These are phyloP conservation scores for Drosophila santomea DNA, from an alignment of 1,140 invertebrate genomes.

Conservation along the genomic window DNA sequence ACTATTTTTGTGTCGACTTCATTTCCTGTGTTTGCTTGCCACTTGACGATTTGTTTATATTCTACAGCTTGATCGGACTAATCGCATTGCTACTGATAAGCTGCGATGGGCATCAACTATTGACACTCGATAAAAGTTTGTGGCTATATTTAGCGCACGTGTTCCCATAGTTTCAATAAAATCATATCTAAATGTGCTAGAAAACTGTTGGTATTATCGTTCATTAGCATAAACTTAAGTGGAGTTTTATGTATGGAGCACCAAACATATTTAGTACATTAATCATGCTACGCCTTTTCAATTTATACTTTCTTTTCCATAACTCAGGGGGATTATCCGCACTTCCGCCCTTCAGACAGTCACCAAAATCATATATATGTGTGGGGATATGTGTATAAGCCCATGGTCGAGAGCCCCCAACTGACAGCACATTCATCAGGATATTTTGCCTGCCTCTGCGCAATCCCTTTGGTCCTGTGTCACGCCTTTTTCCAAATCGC, in stretches of 20 bases:
- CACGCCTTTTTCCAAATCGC: conserved; percentile 56
- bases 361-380: not conserved
- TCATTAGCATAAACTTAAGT: too few relatives aligned
- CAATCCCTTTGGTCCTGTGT: conserved; percentile 56
- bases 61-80: conserved; percentile 20
- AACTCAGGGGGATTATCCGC: conserved; percentile 10
- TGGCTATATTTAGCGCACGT: conserved; percentile 11
- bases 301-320: not conserved
- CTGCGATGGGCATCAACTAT: conserved; percentile 23
- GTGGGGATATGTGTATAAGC: not conserved
- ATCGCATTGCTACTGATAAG: conserved; percentile 39
- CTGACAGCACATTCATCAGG: conserved; percentile 39
- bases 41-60: conserved; percentile 44
- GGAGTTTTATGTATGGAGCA: too few relatives aligned
- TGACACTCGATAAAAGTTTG: conserved; percentile 26
- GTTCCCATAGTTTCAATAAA: not conserved
- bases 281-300: not conserved
- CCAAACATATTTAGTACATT: not conserved
- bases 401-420: conserved; percentile 6
- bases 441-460: conserved; percentile 12
- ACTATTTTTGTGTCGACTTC: conserved; percentile 14
- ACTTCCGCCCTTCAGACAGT: conserved; percentile 12
- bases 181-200: not conserved
- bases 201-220: too few relatives aligned
- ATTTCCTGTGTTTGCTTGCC: conserved; percentile 43